Conservation (phyloP, 1,140 invertebrate genomes). For the Nilaparvata lugens region DNA sequence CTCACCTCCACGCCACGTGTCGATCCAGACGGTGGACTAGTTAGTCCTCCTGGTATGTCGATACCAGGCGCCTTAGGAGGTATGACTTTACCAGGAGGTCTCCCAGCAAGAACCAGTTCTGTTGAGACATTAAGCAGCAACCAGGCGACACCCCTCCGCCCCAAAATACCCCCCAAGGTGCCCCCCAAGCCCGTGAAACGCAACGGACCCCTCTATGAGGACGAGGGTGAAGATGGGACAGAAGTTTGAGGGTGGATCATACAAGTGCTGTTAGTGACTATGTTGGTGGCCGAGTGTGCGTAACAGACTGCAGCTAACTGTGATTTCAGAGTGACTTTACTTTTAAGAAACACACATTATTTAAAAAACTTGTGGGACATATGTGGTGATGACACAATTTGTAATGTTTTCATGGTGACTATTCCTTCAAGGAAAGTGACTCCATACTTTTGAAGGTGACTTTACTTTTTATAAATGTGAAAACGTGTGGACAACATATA, state of each 20-base stretch:
- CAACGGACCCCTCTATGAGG: constrained; percentile 62
- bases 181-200: constrained; percentile 70
- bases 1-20: constrained; percentile 38
- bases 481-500: too few species aligned
- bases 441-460: too few species aligned
- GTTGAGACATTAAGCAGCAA: constrained; percentile 7
- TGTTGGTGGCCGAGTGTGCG: too few species aligned
- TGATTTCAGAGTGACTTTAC: too few species aligned
- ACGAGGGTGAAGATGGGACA: constrained; percentile 77
- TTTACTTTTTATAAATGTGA: too few species aligned
- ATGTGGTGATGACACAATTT: too few species aligned
- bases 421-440: too few species aligned
- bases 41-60: background rate
- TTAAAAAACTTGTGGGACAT: too few species aligned
- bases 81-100: background rate
- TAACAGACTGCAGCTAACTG: too few species aligned
- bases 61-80: background rate
- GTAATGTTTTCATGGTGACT: too few species aligned
- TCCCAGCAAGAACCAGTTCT: constrained; percentile 11
- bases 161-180: constrained; percentile 68
- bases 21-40: constrained; percentile 13
- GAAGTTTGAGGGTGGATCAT: constrained; percentile 54
- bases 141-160: constrained; percentile 27
- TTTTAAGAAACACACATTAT: too few species aligned
- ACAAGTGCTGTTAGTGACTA: too few species aligned